Percentiles rank a stretch among this genome's conserved stretches.
Conservation (phyloP, 2,888 invertebrate genomes). For the Caenorhabditis doughertyi region DNA sequence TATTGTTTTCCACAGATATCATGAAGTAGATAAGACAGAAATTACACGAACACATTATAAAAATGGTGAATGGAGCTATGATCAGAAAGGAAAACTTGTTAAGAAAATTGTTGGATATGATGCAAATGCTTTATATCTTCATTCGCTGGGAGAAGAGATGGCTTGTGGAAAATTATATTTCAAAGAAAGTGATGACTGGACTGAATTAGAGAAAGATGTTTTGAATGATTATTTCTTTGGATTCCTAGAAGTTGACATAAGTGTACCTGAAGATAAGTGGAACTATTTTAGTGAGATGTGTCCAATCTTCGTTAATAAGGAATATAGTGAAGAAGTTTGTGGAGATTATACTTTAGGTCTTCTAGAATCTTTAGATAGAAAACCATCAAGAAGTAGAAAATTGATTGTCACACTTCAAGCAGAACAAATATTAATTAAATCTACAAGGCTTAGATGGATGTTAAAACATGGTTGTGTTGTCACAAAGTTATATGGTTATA, state of each 20-base stretch:
- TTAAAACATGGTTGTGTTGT: conserved; percentile 58
- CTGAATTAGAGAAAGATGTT: background rate
- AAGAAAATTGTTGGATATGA: conserved; percentile 57
- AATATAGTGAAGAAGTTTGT: conserved; percentile 54
- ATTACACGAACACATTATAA: conserved; percentile 46
- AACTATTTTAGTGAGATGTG: conserved; percentile 56
- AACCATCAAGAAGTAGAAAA: conserved; percentile 61
- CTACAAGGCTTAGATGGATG: conserved; percentile 59
- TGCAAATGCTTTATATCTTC: conserved; percentile 52
- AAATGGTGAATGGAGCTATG: conserved; percentile 41
- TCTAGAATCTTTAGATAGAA: conserved; percentile 48
- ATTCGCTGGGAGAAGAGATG: conserved; percentile 50
- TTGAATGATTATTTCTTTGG: conserved; percentile 38
- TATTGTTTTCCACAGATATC: conserved; percentile 56
- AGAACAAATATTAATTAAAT: conserved; percentile 55
- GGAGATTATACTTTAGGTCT: conserved; percentile 53
- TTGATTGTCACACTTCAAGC: conserved; percentile 46
- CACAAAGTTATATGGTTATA: conserved; percentile 55
- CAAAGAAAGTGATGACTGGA: conserved; percentile 33
- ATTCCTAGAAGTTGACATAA: conserved; percentile 58
- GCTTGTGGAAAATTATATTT: conserved; percentile 53
- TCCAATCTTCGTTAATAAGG: conserved; percentile 60
- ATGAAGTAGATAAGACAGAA: conserved; percentile 55
- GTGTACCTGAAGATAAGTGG: conserved; percentile 59
- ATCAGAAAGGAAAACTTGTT: conserved; percentile 40